Base-by-base conservation (phyloP, 2,888 invertebrate genomes). In the Alentia gelatinosa region DNA sequence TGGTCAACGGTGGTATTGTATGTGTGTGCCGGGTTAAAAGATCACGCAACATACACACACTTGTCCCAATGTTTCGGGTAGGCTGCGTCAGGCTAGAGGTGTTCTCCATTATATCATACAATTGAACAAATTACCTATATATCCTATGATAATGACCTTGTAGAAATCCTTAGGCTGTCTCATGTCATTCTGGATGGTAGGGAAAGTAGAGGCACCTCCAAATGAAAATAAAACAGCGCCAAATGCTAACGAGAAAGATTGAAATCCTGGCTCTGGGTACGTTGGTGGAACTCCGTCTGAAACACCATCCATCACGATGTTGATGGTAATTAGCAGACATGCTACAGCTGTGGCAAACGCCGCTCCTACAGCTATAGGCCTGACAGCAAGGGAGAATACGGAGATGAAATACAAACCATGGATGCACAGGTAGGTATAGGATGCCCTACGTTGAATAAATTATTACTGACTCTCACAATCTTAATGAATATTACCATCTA, bases 121-220 rank as follows among this genome's bases (percentile, higher is more conserved):
- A 47, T 19, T 12, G 9, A 47, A 47, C 47, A 7, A 47, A 47
- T 47, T 95, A 97, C 97, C 97, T 40, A 96, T 91, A 95, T 98
- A 98, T 15, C 98, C 98, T 15, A 97, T 96, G 0, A 97, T 94
- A 0, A 98, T 97, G 0, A 98, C 98, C 94, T 97, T 96, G 93
- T 97, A 97, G 92, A 98, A 97, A 94, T 97, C 97, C 0, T 97
- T 96, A 92, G 98, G 98, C 92, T 98, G 97, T 92, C 97, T 97
- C 98, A 99, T 99, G 95, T 99, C 98, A 92, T 98, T 98, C 96
- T 98, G 98, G 89, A 99, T 97, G 0, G 98, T 98, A 93, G 98
- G 97, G 94, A 99, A 97, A 94, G 97, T 97, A 0, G 97, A 97
- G 7, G 97, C 97, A 1, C 98, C 98, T 5, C 97, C 97, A 94